Evolutionary conservation across 1,140 invertebrate genomes (phyloP).

Genomic region (Meteorus sp.): DNA sequence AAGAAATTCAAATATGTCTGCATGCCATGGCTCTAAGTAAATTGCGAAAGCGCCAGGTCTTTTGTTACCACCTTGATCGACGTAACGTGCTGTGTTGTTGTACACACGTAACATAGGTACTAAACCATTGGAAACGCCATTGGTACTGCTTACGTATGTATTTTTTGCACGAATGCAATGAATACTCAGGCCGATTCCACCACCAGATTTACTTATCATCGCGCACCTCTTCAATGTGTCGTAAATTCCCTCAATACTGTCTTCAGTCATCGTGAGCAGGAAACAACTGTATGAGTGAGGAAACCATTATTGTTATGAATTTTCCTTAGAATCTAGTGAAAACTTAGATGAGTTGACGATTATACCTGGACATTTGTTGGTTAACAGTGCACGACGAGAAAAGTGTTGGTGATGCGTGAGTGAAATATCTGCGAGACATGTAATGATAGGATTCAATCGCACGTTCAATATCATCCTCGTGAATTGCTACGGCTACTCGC

Average conservation of each 20-base stretch:
- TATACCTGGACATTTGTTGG: constrained; percentile 82
- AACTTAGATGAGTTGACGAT: too few species aligned
- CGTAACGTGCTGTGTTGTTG: constrained; percentile 95
- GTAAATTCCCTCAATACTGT: constrained; percentile 98
- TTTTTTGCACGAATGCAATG: constrained; percentile 95
- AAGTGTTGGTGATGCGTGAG: constrained; percentile 95
- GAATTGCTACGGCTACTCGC: constrained; percentile 95
- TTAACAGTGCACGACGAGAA: constrained; percentile 91
- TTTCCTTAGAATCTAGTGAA: too few species aligned
- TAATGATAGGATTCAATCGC: constrained; percentile 97
- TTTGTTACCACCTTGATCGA: constrained; percentile 98
- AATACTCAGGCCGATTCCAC: constrained; percentile 95
- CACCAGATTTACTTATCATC: constrained; percentile 94
- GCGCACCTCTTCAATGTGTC: constrained; percentile 93
- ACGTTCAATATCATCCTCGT: constrained; percentile 88
- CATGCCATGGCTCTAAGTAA: constrained; percentile 99
- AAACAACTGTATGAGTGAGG: constrained; percentile 83
- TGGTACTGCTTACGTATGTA: constrained; percentile 90
- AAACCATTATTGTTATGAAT: neutral
- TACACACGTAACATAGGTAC: constrained; percentile 96
- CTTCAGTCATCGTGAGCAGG: constrained; percentile 90
- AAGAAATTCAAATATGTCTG: constrained; percentile 95
- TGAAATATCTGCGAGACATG: constrained; percentile 95
- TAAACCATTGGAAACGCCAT: constrained; percentile 93
- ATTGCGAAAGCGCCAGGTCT: constrained; percentile 97